Base-by-base conservation (phyloP, 2,113 vertebrate species). In the Neogobius melanostomus region DNA sequence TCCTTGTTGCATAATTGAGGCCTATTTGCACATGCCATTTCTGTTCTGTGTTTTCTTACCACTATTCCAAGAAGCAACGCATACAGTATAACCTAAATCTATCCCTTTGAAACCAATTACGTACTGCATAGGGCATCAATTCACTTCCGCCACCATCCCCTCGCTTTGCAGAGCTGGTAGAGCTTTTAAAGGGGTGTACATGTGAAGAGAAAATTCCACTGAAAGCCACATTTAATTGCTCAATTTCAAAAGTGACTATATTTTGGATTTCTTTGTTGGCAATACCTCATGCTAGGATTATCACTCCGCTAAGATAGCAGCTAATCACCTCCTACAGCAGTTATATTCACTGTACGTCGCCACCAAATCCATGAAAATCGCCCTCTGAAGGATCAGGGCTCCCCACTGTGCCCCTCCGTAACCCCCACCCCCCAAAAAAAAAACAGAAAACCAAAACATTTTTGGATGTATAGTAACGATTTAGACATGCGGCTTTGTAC, bases 331-430 rank as follows among this genome's bases (percentile, higher is more conserved):
- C 64, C 74, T 5, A 76, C 42, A 75, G 48, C 71, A 66, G 69
- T 66, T 66, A 69, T 66, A 66, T 70, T 83, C 71, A 54, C 60
- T 50, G 67, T 53, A 43, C 77, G 75, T 57, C 65, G 65, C 46
- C n/a, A 57, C 79, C 66, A 44, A 69, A 47, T 85, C 76, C 75
- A 66, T 64, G 49, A 83, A 74, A 83, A 79, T 66, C 50, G 49
- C 51, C 61, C 59, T 45, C 1, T 83, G 76, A 91, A 72, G 84
- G 69, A 76, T 72, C 71, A 36, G 74, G 53, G 21, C 66, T 69
- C 63, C 81, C 81, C 62, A 64, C 70, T 68, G 59, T 57, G 59
- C n/a, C 42, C 17, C 66, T 57, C 70, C 51, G 21, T 21, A 21
- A 21, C 21, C 21, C 21, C 21, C 21, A 21, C 21, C 21, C 21